Evolutionary conservation across 1,140 invertebrate species (phyloP).

Genomic region (Sarcophaga peregrina): DNA sequence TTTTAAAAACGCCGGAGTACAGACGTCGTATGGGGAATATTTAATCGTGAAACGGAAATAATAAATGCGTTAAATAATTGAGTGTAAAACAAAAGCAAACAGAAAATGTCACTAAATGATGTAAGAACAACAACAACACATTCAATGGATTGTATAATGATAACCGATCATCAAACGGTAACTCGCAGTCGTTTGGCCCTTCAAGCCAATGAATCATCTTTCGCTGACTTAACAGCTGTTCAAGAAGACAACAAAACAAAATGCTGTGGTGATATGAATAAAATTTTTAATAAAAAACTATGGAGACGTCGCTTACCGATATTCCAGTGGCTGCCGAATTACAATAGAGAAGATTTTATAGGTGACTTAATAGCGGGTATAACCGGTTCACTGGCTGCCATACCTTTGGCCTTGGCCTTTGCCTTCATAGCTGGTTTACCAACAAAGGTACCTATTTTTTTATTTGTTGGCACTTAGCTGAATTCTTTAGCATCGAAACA

Average conservation of each 20-base stretch:
- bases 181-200: slow-evolving; percentile 20
- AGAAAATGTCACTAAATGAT: slow-evolving; percentile 17
- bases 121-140: neutral
- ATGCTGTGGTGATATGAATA: neutral
- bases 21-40: neutral
- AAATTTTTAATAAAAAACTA: slow-evolving; percentile 68
- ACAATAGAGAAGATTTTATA: slow-evolving; percentile 71
- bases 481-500: no score
- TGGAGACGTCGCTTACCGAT: slow-evolving; percentile 77
- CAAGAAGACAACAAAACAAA: neutral
- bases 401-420: slow-evolving; percentile 83
- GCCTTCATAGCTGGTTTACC: slow-evolving; percentile 83
- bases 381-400: slow-evolving; percentile 84
- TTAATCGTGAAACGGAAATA: neutral
- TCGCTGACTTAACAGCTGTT: neutral
- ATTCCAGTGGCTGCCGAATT: slow-evolving; percentile 77
- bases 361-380: slow-evolving; percentile 85
- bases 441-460: slow-evolving; percentile 63
- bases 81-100: no score
- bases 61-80: neutral
- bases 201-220: slow-evolving; percentile 19
- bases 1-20: neutral
- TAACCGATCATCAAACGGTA: slow-evolving; percentile 37
- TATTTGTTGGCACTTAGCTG: no score
- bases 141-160: slow-evolving; percentile 35